Base-by-base conservation (phyloP, 2,113 vertebrate species). In the Caranx ignobilis region DNA sequence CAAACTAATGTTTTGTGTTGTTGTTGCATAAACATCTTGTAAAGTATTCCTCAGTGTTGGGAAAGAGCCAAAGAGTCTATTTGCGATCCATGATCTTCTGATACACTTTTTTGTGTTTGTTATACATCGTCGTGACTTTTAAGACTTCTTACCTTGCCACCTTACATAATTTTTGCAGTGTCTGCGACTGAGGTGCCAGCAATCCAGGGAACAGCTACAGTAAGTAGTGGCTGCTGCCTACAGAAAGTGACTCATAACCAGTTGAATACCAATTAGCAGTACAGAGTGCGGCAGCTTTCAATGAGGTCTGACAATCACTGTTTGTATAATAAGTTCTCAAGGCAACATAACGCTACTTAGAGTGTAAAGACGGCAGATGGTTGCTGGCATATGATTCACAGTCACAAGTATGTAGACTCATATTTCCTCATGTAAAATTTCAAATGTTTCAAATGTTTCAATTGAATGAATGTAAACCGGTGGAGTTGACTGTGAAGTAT, bases 221-320 rank as follows among this genome's bases (percentile, higher is more conserved):
- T 73, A 48, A 71, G 34, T 70, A 32, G 61, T 21, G 57, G 59
- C 80, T 74, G 45, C 11, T 79, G 81, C 82, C 82, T 82, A 78
- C 83, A 65, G 76, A 76, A 39, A 71, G 72, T 90, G 85, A 89
- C 65, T 89, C 87, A 87, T 59, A 69, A 77, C 2, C 8, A 67
- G 73, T 13, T 81, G 71, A 77, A 87, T 69, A 69, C 6, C 64
- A 83, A 77, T 88, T 66, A 77, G 52, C 56, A 56, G 65, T 15
- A 60, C 47, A 12, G 26, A 75, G 71, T 56, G 59, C 67, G 66
- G 57, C 75, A 84, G 71, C 71, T 79, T 75, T 50, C 80, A 81
- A 76, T 66, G 45, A 77, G 65, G 34, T 74, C 73, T 73, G 67
- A 81, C 81, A 75, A 74, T 85, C 73, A 59, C 39, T 71, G 47